phyloP scores from a whole-genome alignment of 2,888 invertebrate genomes.

The Diaperis boleti region DNA sequence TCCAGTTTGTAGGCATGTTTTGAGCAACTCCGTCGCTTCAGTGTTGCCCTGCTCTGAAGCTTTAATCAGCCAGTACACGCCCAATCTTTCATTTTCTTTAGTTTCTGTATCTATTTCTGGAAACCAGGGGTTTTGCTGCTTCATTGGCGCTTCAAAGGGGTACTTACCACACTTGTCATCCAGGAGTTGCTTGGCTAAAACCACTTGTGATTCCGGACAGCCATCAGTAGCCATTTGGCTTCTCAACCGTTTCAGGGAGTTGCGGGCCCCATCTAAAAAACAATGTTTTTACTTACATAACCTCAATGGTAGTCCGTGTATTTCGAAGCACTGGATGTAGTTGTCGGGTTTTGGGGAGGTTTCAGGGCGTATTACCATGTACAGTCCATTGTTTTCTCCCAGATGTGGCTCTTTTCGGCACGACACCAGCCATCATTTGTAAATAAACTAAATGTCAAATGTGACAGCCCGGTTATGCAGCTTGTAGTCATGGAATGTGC shows the following conservation, averaged over 20 bases:
- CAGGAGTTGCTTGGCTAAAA: slow-evolving; percentile 85
- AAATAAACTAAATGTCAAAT: slow-evolving; percentile 39
- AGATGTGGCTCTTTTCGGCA: slow-evolving; percentile 71
- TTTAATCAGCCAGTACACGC: slow-evolving; percentile 91
- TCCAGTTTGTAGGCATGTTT: slow-evolving; percentile 79
- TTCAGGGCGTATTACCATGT: slow-evolving; percentile 70
- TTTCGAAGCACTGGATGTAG: background rate
- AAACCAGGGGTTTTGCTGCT: slow-evolving; percentile 25
- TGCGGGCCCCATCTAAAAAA: slow-evolving; percentile 74
- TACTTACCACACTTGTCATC: slow-evolving; percentile 82
- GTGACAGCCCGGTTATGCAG: slow-evolving; percentile 22
- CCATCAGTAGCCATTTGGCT: slow-evolving; percentile 88
- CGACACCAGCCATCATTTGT: slow-evolving; percentile 69
- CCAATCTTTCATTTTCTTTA: slow-evolving; percentile 83
- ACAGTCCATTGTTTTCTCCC: slow-evolving; percentile 83
- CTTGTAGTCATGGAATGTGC: background rate
- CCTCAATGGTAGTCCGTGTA: background rate
- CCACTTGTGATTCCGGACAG: slow-evolving; percentile 90
- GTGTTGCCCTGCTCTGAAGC: slow-evolving; percentile 93
- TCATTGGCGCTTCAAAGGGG: background rate
- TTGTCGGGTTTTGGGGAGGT: background rate
- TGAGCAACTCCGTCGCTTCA: slow-evolving; percentile 85
- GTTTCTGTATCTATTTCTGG: slow-evolving; percentile 71
- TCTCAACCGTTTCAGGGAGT: slow-evolving; percentile 74
- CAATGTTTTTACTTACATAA: background rate